Conservation (phyloP, 2,797 vertebrate genomes). For the Kryptolebias ocellatus region DNA sequence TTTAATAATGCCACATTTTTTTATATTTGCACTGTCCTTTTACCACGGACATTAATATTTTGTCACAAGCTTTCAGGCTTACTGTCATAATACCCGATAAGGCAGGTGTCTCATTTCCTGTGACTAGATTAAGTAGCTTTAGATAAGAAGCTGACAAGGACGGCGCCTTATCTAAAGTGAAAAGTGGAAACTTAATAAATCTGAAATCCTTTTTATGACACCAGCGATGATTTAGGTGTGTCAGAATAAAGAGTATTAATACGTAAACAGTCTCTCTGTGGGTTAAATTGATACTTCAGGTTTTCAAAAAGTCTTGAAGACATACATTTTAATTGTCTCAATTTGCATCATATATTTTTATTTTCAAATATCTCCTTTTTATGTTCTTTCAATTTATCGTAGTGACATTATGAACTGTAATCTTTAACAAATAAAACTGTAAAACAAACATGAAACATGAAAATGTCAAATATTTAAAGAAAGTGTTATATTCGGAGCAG, state of each 20-base stretch:
- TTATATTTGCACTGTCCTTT: no score
- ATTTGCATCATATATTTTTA: no score
- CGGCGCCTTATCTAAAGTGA: neutral
- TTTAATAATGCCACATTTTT: no score
- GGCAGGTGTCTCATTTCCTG: neutral
- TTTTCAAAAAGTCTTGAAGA: neutral
- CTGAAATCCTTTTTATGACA: slow-evolving; percentile 8
- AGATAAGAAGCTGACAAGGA: neutral
- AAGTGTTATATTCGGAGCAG: neutral
- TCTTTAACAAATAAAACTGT: no score
- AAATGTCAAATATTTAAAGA: neutral
- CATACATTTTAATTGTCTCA: no score
- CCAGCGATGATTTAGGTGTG: neutral
- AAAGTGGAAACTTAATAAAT: slow-evolving; percentile 3
- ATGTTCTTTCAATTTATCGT: no score
- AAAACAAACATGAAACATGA: neutral
- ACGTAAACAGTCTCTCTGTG: neutral
- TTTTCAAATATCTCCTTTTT: no score
- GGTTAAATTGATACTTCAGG: neutral
- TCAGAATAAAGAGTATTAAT: neutral
- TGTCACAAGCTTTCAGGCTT: neutral
- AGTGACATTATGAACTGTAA: no score
- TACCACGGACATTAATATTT: neutral
- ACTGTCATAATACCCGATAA: neutral
- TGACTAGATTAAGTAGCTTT: slow-evolving; percentile 1